These are phyloP conservation scores for Plestiodon gilberti DNA, from an alignment of 2,113 vertebrate genomes.

Conservation along the genomic window DNA sequence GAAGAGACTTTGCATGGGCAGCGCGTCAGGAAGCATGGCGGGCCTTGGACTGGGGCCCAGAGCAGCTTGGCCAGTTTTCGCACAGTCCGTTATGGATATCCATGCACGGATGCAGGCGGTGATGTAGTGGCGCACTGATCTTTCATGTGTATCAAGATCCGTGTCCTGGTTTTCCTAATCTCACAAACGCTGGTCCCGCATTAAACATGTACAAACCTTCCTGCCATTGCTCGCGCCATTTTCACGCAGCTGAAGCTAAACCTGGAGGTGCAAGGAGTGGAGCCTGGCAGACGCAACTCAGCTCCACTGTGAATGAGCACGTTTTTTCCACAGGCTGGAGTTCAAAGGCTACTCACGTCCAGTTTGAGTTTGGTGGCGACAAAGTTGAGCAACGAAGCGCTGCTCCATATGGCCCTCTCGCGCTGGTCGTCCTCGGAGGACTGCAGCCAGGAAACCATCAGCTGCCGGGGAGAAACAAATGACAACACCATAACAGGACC, in stretches of 20 bases:
- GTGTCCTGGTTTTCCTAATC: no score
- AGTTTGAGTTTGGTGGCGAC: conserved; percentile 9
- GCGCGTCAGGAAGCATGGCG: rapidly evolving
- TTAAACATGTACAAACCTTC: no score
- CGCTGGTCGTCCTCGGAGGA: background rate
- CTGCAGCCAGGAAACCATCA: conserved; percentile 25
- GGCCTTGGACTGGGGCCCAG: background rate
- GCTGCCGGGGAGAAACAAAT: background rate
- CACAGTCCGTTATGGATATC: no score
- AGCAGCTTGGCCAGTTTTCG: background rate
- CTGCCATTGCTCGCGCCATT: no score
- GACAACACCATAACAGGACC: background rate
- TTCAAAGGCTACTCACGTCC: conserved; percentile 10
- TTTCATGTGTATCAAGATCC: no score
- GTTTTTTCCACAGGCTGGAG: background rate
- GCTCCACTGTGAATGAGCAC: no score
- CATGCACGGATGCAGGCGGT: background rate
- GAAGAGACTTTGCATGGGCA: background rate
- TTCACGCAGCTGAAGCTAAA: no score
- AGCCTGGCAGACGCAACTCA: no score
- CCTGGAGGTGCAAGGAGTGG: no score
- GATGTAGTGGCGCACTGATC: no score
- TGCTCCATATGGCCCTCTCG: conserved; percentile 4
- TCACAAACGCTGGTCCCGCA: no score
- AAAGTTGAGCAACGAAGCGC: conserved; percentile 3